A percentile compares a stretch with the other conserved stretches of the same genome.
These are phyloP conservation scores for Paramacrobiotus metropolitanus DNA, from an alignment of 1,140 invertebrate genomes.

Conservation along the genomic window DNA sequence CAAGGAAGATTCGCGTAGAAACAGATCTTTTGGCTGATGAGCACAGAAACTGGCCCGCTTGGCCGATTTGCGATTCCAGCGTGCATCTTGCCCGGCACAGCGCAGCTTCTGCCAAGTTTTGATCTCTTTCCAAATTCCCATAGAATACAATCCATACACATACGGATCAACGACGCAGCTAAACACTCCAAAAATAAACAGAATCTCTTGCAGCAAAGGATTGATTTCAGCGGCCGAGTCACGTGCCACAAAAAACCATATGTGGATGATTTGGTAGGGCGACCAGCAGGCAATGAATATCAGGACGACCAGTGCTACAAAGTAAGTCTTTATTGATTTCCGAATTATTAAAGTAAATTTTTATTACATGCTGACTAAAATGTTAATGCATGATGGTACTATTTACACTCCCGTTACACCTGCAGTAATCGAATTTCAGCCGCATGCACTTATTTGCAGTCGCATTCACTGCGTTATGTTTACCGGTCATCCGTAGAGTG, in stretches of 20 bases:
- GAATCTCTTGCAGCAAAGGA: background rate
- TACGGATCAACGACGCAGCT: slow-evolving; percentile 2
- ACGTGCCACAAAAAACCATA: background rate
- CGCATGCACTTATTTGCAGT: too few species aligned
- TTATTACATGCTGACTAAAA: background rate
- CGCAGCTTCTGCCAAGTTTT: too few species aligned
- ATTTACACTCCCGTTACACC: too few species aligned
- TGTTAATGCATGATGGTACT: too few species aligned
- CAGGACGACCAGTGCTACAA: background rate
- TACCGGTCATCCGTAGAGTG: background rate
- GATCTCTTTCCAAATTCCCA: background rate
- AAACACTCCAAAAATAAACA: background rate
- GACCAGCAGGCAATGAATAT: background rate
- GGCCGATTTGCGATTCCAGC: too few species aligned
- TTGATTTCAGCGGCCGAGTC: background rate
- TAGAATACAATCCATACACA: background rate
- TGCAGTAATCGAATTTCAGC: too few species aligned
- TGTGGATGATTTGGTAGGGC: slow-evolving; percentile 1
- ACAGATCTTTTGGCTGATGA: too few species aligned
- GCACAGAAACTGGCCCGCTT: background rate
- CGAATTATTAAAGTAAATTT: background rate
- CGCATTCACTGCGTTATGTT: background rate
- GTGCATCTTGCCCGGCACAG: too few species aligned
- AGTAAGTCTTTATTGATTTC: background rate
- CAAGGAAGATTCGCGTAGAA: too few species aligned